Base-by-base conservation (phyloP, 1,140 invertebrate species). In the Bombus ignitus region DNA sequence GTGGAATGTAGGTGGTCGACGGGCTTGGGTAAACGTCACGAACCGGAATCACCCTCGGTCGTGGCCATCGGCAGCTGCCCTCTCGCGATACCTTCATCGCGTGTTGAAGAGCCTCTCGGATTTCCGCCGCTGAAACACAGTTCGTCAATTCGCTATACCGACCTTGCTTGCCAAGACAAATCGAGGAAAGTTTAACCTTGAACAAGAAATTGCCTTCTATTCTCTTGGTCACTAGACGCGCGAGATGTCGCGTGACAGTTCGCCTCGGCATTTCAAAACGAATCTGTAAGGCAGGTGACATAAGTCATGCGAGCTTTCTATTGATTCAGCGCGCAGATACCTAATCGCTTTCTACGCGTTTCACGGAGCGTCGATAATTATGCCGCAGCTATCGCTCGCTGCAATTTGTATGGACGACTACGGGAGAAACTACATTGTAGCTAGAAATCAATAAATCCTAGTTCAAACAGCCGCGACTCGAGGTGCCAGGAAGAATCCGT, bases 1-100 rank as follows among this genome's bases (percentile, higher is more conserved):
- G 96, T 39, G 97, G 97, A 78, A 96, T 94, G 94, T 98, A 98
- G 39, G 95, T 96, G 90, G 96, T 97, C n/a, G 96, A 96, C 1
- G 96, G 94, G 92, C 96, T 96, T n/a, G 97, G 96, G 92, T 97
- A 97, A 37, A 96, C 94, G 74, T 96, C 95, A 90, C 96, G 94
- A 83, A 97, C 96, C 81, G 96, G 95, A 32, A 98, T 95, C 66
- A 97, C 95, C 85, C 96, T 95, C 44, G 96, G 95, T 53, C 96
- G 94, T 28, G 97, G 97, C 87, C 95, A 94, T 68, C 95, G 95
- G 91, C 97, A 98, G 62, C 92, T 94, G 18, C 96, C 96, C 91
- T 97, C 96, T 59, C 91, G 94, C 2, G 94, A 92, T 44, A 97
- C 96, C 75, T 95, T 95, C 32, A 95, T 91, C 57, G 95, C 95